Percentiles rank a stretch among this genome's conserved stretches.
Evolutionary conservation across 2,888 invertebrate genomes (phyloP).

Genomic region (Leucoptera coffeella): DNA sequence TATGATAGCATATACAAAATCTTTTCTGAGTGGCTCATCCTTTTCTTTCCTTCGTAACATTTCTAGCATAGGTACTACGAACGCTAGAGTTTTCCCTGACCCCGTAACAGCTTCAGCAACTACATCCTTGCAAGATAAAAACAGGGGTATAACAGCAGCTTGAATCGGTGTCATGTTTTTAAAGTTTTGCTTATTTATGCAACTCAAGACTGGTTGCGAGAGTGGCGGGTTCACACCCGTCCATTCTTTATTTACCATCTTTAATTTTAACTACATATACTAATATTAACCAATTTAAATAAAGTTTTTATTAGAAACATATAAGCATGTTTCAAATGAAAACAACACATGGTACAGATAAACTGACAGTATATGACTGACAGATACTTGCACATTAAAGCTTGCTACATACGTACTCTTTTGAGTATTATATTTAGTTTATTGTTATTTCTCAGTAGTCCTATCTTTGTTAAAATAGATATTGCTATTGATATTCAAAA

Average conservation of each 20-base stretch:
- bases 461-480: too few relatives aligned
- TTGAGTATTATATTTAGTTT: too few relatives aligned
- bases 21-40: constrained; percentile 58
- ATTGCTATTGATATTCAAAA: too few relatives aligned
- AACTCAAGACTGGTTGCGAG: constrained; percentile 40
- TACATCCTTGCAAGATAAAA: constrained; percentile 90
- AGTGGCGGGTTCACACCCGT: constrained; percentile 28
- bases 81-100: constrained; percentile 96
- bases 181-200: constrained; percentile 47
- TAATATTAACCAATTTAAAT: too few relatives aligned
- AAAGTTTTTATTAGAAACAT: too few relatives aligned
- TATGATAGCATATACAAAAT: constrained; percentile 82
- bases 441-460: too few relatives aligned
- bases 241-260: constrained; percentile 42
- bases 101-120: constrained; percentile 98
- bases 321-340: too few relatives aligned
- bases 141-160: constrained; percentile 82
- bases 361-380: too few relatives aligned
- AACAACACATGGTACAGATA: too few relatives aligned
- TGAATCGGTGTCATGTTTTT: constrained; percentile 59
- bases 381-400: too few relatives aligned
- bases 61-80: constrained; percentile 87
- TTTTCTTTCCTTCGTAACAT: constrained; percentile 61
- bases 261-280: too few relatives aligned
- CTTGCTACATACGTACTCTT: too few relatives aligned